Conservation (phyloP, 2,888 invertebrate genomes). For the Amorpha juglandis region DNA sequence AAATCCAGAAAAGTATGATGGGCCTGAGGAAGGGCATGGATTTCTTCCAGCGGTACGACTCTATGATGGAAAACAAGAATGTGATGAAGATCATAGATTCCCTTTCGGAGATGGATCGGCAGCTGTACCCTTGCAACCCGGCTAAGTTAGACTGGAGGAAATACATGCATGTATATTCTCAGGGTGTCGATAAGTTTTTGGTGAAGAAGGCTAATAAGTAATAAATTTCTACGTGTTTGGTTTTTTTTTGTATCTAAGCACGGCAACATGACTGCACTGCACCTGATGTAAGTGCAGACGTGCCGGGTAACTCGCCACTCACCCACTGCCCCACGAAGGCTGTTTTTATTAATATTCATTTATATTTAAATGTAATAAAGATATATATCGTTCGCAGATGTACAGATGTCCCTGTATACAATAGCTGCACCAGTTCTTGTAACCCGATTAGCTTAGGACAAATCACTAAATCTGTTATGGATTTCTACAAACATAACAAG, state of each 20-base stretch:
- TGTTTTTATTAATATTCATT: no score
- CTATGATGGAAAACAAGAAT: constrained; percentile 5
- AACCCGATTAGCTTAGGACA: constrained; percentile 44
- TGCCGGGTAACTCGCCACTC: no score
- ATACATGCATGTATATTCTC: constrained; percentile 11
- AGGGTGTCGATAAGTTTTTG: constrained; percentile 20
- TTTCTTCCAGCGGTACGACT: background rate
- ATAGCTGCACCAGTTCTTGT: constrained; percentile 49
- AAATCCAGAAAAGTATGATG: constrained; percentile 2
- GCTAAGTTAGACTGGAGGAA: constrained; percentile 21
- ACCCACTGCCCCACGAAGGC: no score
- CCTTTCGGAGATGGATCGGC: constrained; percentile 19
- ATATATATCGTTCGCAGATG: constrained; percentile 40
- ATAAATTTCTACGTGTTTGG: background rate
- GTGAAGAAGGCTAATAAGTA: background rate
- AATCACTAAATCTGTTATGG: background rate
- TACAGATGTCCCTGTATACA: constrained; percentile 48
- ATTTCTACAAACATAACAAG: background rate
- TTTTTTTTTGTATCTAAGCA: no score
- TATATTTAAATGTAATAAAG: no score
- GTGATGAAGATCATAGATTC: background rate
- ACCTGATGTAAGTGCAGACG: no score
- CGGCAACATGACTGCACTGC: no score
- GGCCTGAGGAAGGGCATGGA: background rate
- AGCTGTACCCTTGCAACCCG: constrained; percentile 23